Evolutionary conservation across 2,888 invertebrate species (phyloP), one percentile per base, ranked within the genome.

Genomic region (Pheosia gnoma): DNA sequence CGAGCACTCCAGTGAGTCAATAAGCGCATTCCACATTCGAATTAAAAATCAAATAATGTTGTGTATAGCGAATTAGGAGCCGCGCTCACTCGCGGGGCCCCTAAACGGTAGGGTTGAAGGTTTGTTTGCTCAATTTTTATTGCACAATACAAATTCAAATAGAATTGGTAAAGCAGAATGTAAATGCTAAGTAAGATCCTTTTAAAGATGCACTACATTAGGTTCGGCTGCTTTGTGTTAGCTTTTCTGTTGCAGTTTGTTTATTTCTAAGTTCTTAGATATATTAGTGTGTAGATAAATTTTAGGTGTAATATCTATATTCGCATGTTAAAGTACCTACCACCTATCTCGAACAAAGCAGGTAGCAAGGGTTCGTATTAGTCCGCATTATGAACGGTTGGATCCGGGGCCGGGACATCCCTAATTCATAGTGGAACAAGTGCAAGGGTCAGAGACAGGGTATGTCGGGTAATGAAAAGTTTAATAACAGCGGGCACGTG

Each of bases 11-110:
- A 79, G 78, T 74, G 73, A 89, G 81, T 90, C 87, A 88, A 90
- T 91, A 87, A 89, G 86, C 84, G 82, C 89, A 90, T 89, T 88
- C 89, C 90, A 75, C 79, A 79, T 82, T 70, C 87, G 80, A 91
- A 92, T 92, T 91, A 87, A 88, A 91, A 92, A 93, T 93, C 91
- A 92, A 93, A 93, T 91, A 93, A 92, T 90, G 88, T 86, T 87
- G 88, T 85, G 88, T 84, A 85, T 82, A 82, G 84, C 89, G 88
- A 85, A 89, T 88, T 87, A 87, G 81, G 65, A 72, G 66, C 60
- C 59, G 56, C 62, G 65, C 63, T 59, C 37, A 59, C 60, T 43
- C 66, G 43, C 56, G 49, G 43, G 45, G 58, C 36, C 10, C 36
- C 37, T 43, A 41, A 54, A 25, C 10, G 11, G 41, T 62, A 74